A percentile compares a stretch with the other conserved stretches of the same genome.
phyloP scores from a whole-genome alignment of 2,888 invertebrate species.

The Augochlorella aurata region DNA sequence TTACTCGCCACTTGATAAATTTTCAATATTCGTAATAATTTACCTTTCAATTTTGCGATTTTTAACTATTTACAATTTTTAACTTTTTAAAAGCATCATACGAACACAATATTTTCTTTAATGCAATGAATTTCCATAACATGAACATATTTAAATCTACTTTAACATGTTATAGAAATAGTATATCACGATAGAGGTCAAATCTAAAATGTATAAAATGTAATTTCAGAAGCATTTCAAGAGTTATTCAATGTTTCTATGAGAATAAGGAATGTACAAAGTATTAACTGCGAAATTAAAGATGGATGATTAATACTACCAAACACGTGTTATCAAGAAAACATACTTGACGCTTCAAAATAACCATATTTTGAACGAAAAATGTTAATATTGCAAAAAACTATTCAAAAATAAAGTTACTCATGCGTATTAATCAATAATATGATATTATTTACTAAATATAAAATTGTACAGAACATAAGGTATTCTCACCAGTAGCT shows the following conservation, averaged over 20 bases:
- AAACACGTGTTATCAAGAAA: slow-evolving; percentile 32
- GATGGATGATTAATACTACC: slow-evolving; percentile 16
- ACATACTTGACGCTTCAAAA: not conserved
- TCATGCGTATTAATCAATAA: not conserved
- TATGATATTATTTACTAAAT: not conserved
- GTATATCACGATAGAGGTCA: not conserved
- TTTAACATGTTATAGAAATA: not conserved
- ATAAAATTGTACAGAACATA: not conserved
- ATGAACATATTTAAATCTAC: not conserved
- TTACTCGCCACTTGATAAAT: not conserved
- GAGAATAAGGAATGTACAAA: not conserved
- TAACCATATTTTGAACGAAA: not conserved
- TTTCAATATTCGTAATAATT: not conserved
- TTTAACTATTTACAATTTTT: not conserved
- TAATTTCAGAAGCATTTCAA: not conserved
- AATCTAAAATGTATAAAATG: not conserved
- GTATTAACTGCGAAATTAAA: not conserved
- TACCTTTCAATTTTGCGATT: not conserved
- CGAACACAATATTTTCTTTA: not conserved
- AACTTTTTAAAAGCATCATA: not conserved
- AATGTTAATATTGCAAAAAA: not conserved
- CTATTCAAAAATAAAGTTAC: not conserved
- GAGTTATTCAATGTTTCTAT: not conserved
- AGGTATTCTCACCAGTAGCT: not conserved
- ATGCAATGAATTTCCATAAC: not conserved